These are phyloP conservation scores for Crocallis elinguaria DNA, from an alignment of 2,888 invertebrate genomes.

Conservation along the genomic window DNA sequence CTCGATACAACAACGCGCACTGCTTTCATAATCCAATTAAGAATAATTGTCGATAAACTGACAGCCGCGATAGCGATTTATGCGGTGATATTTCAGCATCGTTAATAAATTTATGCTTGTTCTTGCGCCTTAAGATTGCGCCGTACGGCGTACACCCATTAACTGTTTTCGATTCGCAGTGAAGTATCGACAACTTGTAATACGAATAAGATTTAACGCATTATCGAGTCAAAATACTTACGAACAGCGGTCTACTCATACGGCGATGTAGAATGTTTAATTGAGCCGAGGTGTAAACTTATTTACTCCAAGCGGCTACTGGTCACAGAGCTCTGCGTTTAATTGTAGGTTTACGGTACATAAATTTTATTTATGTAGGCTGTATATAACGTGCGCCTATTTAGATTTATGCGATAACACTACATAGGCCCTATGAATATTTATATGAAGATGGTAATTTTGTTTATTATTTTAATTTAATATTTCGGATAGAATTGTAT, in stretches of 20 bases:
- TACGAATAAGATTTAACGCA: conserved; percentile 60
- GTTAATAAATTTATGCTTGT: conserved; percentile 85
- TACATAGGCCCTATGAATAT: conserved; percentile 24
- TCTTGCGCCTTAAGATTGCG: conserved; percentile 81
- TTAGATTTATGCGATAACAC: conserved; percentile 33
- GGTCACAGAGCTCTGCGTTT: conserved; percentile 36
- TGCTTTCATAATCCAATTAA: conserved; percentile 85
- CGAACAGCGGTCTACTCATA: conserved; percentile 32
- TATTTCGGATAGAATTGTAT: conserved; percentile 16
- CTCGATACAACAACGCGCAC: conserved; percentile 56
- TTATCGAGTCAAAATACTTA: conserved; percentile 48
- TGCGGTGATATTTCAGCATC: conserved; percentile 83
- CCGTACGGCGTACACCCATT: conserved; percentile 74
- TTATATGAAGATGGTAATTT: conserved; percentile 25
- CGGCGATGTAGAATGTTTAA: conserved; percentile 32
- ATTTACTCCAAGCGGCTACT: conserved; percentile 35
- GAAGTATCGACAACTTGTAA: conserved; percentile 71
- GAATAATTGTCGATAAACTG: conserved; percentile 84
- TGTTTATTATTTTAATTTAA: conserved; percentile 29
- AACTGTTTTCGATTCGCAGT: conserved; percentile 72
- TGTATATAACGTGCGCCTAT: conserved; percentile 35
- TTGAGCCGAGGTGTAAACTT: conserved; percentile 32
- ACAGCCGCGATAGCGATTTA: conserved; percentile 81
- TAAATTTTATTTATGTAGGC: conserved; percentile 40
- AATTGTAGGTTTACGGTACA: conserved; percentile 38